Evolutionary conservation across 2,113 vertebrate genomes (phyloP), one percentile per base, ranked within the genome.

Genomic region (Uria aalge): DNA sequence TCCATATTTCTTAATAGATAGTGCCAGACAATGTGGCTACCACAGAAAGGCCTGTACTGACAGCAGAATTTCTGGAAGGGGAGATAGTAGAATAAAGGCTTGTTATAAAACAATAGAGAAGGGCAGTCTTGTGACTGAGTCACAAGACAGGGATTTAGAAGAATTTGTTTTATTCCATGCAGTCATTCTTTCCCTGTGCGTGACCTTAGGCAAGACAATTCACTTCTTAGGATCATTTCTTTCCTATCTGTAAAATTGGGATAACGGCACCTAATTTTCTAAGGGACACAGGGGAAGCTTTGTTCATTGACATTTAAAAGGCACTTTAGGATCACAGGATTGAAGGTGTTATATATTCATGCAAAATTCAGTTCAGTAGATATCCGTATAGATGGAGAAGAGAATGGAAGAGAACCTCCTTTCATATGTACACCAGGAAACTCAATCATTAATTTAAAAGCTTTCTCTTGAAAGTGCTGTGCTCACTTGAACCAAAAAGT

Each of bases 71-170:
- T 88, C 91, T 96, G 95, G 73, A 90, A 76, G 60, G 38, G 79
- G 68, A 93, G 75, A 84, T 71, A 84, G 88, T 38, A 72, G 78
- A 90, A 97, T 92, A 82, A 62, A 94, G 48, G 36, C 68, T 94
- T 84, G 43, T 80, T 90, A 87, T 66, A 88, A 86, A 93, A 96
- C 95, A 95, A 95, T 88, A 50, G 95, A 80, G 55, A 86, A 90
- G 67, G 38, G 62, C 38, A 80, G 85, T 9, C 94, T 93, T 92
- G 63, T 87, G 91, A 91, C 53, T 79, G 84, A 95, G 62, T 82
- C 91, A 88, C 82, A 90, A 90, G 81, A 66, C 64, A 53, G 34
- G 32, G 95, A 92, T 95, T 88, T 86, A 77, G 76, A 88, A 92
- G 55, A 80, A 63, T 75, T 90, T 66, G 67, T 53, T 94, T 88